A percentile compares a stretch with the other conserved stretches of the same genome.
Conservation (phyloP, 2,113 vertebrate species). For the Gymnogyps californianus region DNA sequence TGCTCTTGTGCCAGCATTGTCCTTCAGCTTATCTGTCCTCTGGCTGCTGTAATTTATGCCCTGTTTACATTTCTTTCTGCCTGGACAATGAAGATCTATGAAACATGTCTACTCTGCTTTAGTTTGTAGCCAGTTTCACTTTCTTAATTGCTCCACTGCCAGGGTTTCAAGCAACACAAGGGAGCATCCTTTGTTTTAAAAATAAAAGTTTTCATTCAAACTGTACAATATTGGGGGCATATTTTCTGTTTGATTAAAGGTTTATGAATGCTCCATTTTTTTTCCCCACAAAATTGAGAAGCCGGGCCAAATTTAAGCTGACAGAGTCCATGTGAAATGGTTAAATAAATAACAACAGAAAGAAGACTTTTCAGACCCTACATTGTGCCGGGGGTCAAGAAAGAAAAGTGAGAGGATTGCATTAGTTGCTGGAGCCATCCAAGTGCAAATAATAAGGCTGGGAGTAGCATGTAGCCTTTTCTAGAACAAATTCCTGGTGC, state of each 20-base stretch:
- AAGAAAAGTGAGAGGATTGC: not conserved
- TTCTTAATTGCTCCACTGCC: constrained; percentile 20
- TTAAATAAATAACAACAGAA: not conserved
- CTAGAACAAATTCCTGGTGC: not conserved
- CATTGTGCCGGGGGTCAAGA: not conserved
- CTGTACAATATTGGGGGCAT: not conserved
- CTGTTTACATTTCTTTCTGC: constrained; percentile 44
- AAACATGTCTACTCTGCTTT: constrained; percentile 48
- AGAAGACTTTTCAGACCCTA: not conserved
- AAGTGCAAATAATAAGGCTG: not conserved
- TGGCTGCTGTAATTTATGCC: constrained; percentile 44
- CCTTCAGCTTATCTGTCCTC: constrained; percentile 54
- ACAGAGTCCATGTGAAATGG: not conserved
- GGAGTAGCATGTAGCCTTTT: not conserved
- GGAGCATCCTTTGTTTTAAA: constrained; percentile 13
- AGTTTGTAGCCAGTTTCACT: constrained; percentile 32
- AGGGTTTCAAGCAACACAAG: not conserved
- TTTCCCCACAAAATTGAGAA: not conserved
- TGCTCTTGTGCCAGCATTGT: constrained; percentile 51
- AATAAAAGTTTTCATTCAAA: not conserved
- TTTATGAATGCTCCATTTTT: not conserved
- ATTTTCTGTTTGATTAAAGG: not conserved
- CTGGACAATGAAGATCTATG: constrained; percentile 52
- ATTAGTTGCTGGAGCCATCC: not conserved
- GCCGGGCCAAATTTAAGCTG: not conserved